Evolutionary conservation across 64 coral and sea anemone genomes (phyloP), one percentile per base, ranked within the genome.

Genomic region (Porites australiensis): DNA sequence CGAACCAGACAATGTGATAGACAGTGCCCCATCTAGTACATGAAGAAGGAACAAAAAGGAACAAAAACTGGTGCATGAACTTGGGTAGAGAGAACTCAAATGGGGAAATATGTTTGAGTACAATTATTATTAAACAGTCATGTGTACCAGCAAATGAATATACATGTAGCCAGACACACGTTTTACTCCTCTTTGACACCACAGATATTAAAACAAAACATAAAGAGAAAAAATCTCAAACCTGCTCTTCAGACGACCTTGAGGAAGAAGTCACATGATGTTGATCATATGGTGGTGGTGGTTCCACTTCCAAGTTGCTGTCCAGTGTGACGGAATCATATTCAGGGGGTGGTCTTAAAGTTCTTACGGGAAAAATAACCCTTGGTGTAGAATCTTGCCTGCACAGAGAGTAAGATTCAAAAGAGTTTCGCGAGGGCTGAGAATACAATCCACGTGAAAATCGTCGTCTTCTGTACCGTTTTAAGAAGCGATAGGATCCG

Each of bases 291-390:
- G 61, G 44, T 18, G 81, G 19, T 14, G 81, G 81, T 2, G 45
- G 12, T 21, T 84, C 81, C 18, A 69, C 81, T 20, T 84, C 81
- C 7, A 68, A 69, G 51, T 51, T 84, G 51, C 81, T 84, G 15
- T 68, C 81, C 47, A 84, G 63, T 27, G 81, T 84, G 18, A 84
- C 4, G 23, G 81, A 66, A 68, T 84, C 81, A 84, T 84, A 84
- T 4, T 66, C 81, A 51, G 81, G 81, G n/a, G 81, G 81, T 45
- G 81, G 81, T 84, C 37, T 52, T 51, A 22, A 63, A 21, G 19
- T 69, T 49, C 18, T 69, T 50, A 6, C 45, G 12, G 8, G 64
- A 20, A 68, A 50, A 50, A 23, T 48, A n/a, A 44, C 13, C 8
- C 81, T 19, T n/a, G 47, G 15, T 51, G 62, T 69, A 11, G 50